These are phyloP conservation scores for Mastigias papua DNA, from an alignment of 30 jellyfish, hydroid and myxozoan genomes.

Conservation along the genomic window DNA sequence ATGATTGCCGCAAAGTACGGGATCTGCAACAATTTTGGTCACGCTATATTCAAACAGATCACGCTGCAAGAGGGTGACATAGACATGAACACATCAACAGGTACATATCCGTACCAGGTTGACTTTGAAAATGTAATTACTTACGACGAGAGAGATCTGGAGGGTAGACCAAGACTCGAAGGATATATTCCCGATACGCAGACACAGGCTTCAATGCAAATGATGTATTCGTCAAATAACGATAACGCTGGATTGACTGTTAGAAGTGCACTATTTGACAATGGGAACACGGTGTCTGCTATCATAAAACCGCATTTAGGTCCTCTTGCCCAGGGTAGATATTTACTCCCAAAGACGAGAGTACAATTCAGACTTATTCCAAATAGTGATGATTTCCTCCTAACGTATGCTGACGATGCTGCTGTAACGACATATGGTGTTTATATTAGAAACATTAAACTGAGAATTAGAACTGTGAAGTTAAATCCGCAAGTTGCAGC, in stretches of 20 bases:
- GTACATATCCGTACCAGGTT: slow-evolving; percentile 1
- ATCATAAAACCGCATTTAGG: neutral
- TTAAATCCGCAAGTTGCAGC: neutral
- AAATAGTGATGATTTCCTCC: neutral
- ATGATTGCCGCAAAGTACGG: neutral
- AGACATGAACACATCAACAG: neutral
- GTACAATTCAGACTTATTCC: neutral
- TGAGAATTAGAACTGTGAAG: neutral
- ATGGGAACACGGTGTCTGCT: neutral
- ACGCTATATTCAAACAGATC: neutral
- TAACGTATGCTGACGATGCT: neutral
- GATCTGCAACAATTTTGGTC: neutral
- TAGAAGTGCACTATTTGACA: neutral
- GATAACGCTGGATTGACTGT: neutral
- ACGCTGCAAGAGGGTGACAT: slow-evolving; percentile 13
- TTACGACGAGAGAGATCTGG: slow-evolving; percentile 3
- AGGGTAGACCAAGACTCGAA: neutral
- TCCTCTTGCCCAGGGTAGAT: neutral
- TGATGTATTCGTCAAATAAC: neutral
- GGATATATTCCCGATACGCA: neutral
- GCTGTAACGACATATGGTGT: neutral
- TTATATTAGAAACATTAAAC: no score
- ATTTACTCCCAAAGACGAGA: neutral
- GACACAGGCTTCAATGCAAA: neutral
- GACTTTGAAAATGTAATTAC: neutral